phyloP scores from a whole-genome alignment of 2,797 vertebrate genomes.

The Hydrocynus forskahlii region DNA sequence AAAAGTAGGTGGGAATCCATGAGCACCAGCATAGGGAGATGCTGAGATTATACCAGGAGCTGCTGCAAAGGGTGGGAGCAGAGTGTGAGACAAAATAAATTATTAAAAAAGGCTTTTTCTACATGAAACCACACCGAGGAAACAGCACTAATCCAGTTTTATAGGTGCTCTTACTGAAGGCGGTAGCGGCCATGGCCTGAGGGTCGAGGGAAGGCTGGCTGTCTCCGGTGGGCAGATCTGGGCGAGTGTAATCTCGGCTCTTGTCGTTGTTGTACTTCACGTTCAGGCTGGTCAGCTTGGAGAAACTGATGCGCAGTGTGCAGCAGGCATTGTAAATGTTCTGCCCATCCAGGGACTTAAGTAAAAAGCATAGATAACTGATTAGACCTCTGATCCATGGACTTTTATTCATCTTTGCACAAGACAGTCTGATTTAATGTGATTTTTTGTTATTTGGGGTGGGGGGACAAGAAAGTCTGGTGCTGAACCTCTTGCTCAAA shows the following conservation, averaged over 20 bases:
- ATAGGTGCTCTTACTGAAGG: conserved; percentile 81
- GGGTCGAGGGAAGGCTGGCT: conserved; percentile 88
- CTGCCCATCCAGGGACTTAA: conserved; percentile 94
- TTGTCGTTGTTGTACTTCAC: conserved; percentile 99
- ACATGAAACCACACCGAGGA: background rate
- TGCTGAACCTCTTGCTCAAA: too few relatives aligned
- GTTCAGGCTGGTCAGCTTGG: conserved; percentile 96
- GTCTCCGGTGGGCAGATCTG: conserved; percentile 93
- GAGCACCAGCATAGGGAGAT: conserved; percentile 88
- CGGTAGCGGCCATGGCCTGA: conserved; percentile 89
- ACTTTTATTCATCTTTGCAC: too few relatives aligned
- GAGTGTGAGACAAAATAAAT: background rate
- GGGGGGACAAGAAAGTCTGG: too few relatives aligned
- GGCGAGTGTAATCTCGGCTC: conserved; percentile 95
- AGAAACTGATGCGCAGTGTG: conserved; percentile 95
- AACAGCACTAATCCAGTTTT: background rate
- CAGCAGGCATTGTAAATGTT: conserved; percentile 76
- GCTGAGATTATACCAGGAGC: conserved; percentile 93
- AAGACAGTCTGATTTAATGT: too few relatives aligned
- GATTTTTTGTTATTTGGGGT: too few relatives aligned
- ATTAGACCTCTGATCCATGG: background rate
- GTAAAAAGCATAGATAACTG: background rate
- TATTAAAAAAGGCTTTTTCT: background rate
- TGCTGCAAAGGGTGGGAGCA: conserved; percentile 65
- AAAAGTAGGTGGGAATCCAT: conserved; percentile 91